Evolutionary conservation across 2,888 invertebrate species (phyloP).

Genomic region (Aspidapion aeneum): DNA sequence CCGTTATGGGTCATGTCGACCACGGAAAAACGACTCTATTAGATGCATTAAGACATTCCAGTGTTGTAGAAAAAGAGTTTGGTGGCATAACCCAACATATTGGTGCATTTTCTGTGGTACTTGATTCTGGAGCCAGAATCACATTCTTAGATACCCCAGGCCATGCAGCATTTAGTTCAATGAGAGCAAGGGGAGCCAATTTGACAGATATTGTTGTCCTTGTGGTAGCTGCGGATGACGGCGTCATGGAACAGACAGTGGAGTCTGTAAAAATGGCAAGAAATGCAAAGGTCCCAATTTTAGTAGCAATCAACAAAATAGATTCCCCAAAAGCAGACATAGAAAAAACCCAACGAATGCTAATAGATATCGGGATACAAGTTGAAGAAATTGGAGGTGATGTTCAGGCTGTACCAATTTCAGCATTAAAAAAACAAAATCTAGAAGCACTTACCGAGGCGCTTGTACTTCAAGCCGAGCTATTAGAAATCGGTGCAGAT

Average conservation of each 20-base stretch:
- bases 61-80: conserved; percentile 88
- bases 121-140: conserved; percentile 66
- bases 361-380: conserved; percentile 74
- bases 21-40: conserved; percentile 96
- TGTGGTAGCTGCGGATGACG: conserved; percentile 98
- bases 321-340: conserved; percentile 90
- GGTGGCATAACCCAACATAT: conserved; percentile 99
- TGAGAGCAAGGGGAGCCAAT: conserved; percentile 91
- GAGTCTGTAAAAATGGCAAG: conserved; percentile 88
- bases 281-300: conserved; percentile 81
- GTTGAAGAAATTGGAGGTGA: conserved; percentile 91
- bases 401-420: conserved; percentile 85
- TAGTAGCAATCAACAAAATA: conserved; percentile 98
- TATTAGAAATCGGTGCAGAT: conserved; percentile 85
- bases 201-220: conserved; percentile 93
- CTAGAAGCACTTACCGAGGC: conserved; percentile 78
- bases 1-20: conserved; percentile 99
- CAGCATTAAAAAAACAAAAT: conserved; percentile 82
- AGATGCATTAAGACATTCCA: conserved; percentile 80
- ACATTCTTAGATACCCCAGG: conserved; percentile 99
- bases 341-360: conserved; percentile 72
- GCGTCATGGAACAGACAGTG: conserved; percentile 96
- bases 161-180: conserved; percentile 94
- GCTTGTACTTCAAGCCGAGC: conserved; percentile 76
- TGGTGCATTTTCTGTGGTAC: conserved; percentile 86